A percentile compares a stretch with the other conserved stretches of the same genome.
These are phyloP conservation scores for Phengaris alcon DNA, from an alignment of 2,888 invertebrate genomes.

Conservation along the genomic window DNA sequence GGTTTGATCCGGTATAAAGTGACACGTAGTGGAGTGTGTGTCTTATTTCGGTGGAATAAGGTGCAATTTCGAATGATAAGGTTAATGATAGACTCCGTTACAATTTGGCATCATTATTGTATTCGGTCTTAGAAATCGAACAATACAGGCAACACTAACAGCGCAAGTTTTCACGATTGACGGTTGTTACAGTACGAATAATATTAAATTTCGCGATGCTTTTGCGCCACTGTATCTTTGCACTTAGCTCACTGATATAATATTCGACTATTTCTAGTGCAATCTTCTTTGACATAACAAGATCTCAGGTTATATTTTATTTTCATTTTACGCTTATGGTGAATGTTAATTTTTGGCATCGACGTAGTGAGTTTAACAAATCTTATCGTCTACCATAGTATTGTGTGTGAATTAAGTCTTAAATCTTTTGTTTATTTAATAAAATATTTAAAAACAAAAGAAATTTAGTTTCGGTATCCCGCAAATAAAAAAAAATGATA, in stretches of 20 bases:
- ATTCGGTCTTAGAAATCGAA: conserved; percentile 51
- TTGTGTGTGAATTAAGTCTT: too few relatives aligned
- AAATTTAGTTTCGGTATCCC: too few relatives aligned
- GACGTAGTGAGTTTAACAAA: too few relatives aligned
- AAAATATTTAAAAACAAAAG: too few relatives aligned
- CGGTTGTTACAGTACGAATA: conserved; percentile 58
- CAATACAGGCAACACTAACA: conserved; percentile 54
- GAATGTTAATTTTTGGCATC: too few relatives aligned
- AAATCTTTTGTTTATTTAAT: too few relatives aligned
- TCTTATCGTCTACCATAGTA: too few relatives aligned
- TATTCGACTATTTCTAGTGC: conserved; percentile 38
- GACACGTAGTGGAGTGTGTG: conserved; percentile 27
- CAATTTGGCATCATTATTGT: conserved; percentile 41
- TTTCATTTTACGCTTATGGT: too few relatives aligned
- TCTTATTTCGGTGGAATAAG: conserved; percentile 37
- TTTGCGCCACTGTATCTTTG: conserved; percentile 49
- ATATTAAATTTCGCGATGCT: conserved; percentile 49
- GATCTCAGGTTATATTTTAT: not conserved
- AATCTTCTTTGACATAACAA: not conserved
- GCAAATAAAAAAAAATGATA: too few relatives aligned
- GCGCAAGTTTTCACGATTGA: conserved; percentile 61
- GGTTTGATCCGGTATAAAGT: conserved; percentile 39
- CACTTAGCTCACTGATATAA: conserved; percentile 44
- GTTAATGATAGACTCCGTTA: conserved; percentile 32
- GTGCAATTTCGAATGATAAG: conserved; percentile 31